Evolutionary conservation across 1,140 invertebrate species (phyloP).

Genomic region (Drosophila willistoni): DNA sequence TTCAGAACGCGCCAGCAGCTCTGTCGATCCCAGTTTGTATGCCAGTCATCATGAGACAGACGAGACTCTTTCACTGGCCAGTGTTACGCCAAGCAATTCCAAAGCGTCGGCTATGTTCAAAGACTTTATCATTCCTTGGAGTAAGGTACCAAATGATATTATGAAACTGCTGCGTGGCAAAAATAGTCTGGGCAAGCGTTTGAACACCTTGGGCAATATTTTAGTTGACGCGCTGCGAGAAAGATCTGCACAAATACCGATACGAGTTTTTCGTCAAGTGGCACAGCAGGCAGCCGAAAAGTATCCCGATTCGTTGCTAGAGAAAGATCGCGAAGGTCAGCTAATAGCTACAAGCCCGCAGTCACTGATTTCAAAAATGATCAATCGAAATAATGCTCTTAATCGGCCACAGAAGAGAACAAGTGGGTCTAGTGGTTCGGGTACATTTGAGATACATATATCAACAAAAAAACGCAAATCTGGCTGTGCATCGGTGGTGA

Average conservation of each 20-base stretch:
- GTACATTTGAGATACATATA: conserved; percentile 58
- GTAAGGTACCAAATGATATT: conserved; percentile 68
- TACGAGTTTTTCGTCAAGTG: conserved; percentile 62
- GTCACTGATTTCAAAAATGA: conserved; percentile 72
- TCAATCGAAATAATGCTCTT: conserved; percentile 66
- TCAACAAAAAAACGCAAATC: conserved; percentile 63
- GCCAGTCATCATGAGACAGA: conserved; percentile 49
- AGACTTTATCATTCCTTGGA: conserved; percentile 72
- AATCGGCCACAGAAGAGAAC: conserved; percentile 67
- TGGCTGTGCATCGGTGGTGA: neutral
- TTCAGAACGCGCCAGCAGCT: conserved; percentile 68
- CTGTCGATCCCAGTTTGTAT: conserved; percentile 68
- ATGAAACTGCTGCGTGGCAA: conserved; percentile 65
- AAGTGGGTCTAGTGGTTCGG: conserved; percentile 43
- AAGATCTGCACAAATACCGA: conserved; percentile 58
- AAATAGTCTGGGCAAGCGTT: conserved; percentile 58
- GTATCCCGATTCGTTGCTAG: conserved; percentile 65
- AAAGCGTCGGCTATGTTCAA: conserved; percentile 60
- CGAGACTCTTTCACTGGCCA: conserved; percentile 64
- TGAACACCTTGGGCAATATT: conserved; percentile 63
- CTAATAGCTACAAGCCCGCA: conserved; percentile 71
- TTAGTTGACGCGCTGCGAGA: conserved; percentile 64
- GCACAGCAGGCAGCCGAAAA: conserved; percentile 70
- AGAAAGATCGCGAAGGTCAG: conserved; percentile 72
- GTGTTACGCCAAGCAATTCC: conserved; percentile 62